Conservation (phyloP, 2,888 invertebrate genomes). For the Sphaeridia pumilis region DNA sequence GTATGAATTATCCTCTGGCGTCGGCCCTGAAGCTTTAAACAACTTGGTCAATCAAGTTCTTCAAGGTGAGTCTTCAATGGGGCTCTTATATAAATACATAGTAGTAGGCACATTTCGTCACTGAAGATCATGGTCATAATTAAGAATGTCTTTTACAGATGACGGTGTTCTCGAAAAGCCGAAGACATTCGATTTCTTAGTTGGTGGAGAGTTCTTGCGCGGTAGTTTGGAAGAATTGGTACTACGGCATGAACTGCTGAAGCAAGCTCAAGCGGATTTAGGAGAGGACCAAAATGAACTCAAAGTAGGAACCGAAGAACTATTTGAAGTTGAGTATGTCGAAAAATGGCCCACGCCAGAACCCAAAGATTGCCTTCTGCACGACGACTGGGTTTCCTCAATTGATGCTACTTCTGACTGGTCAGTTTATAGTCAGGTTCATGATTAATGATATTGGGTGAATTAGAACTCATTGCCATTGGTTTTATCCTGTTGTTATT, state of each 20-base stretch:
- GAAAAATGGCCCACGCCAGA: conserved; percentile 81
- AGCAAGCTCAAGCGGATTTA: conserved; percentile 40
- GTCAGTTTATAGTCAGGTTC: too few species aligned
- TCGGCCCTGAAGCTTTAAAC: conserved; percentile 59
- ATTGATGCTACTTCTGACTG: conserved; percentile 60
- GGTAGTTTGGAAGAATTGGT: conserved; percentile 50
- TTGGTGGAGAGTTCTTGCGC: conserved; percentile 69
- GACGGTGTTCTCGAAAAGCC: conserved; percentile 26
- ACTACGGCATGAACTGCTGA: conserved; percentile 56
- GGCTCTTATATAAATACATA: neutral
- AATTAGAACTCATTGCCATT: too few species aligned
- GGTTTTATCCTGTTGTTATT: conserved; percentile 23
- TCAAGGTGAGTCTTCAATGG: conserved; percentile 43
- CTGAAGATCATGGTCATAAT: neutral
- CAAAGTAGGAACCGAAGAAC: conserved; percentile 62
- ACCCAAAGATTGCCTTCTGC: conserved; percentile 81
- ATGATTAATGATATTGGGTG: too few species aligned
- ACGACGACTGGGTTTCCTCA: conserved; percentile 96
- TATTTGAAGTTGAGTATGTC: conserved; percentile 81
- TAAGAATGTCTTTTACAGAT: conserved; percentile 22
- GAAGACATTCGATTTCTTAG: conserved; percentile 72
- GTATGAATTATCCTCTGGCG: conserved; percentile 64
- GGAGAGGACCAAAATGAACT: conserved; percentile 8
- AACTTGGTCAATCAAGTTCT: conserved; percentile 66
- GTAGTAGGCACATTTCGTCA: neutral